phyloP scores from a whole-genome alignment of 2,113 vertebrate species.

The Xenopus borealis region DNA sequence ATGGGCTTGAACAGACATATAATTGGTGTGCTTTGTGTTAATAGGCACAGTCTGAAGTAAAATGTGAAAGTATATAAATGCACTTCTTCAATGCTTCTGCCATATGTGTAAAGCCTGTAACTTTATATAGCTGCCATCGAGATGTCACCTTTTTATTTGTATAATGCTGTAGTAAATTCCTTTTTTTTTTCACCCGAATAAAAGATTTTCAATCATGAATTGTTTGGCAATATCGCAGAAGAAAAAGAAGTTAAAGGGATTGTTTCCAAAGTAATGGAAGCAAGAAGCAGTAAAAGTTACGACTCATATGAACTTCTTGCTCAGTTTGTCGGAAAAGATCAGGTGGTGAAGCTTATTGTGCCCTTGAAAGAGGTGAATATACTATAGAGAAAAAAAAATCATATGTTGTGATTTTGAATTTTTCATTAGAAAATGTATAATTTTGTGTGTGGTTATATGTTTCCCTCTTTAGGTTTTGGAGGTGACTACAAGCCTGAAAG shows the following conservation, averaged over 20 bases:
- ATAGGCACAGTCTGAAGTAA: neutral
- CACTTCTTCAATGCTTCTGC: neutral
- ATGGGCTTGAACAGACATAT: too few relatives aligned
- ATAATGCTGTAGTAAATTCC: too few relatives aligned
- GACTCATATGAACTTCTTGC: conserved; percentile 92
- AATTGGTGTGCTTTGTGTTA: too few relatives aligned
- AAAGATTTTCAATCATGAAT: conserved; percentile 91
- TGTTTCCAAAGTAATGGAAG: conserved; percentile 94
- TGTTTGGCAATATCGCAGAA: conserved; percentile 87
- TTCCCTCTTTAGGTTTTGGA: conserved; percentile 76
- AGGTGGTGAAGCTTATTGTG: conserved; percentile 81
- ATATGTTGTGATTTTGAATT: neutral
- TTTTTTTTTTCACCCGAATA: conserved; percentile 23
- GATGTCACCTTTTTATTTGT: too few relatives aligned
- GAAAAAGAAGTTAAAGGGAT: conserved; percentile 95
- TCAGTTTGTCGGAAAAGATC: conserved; percentile 80
- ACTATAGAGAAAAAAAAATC: neutral
- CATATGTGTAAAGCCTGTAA: too few relatives aligned
- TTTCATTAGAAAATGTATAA: too few relatives aligned
- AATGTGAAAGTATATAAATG: neutral
- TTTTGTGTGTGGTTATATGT: neutral
- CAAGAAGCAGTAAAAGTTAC: conserved; percentile 89
- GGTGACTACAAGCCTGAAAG: conserved; percentile 79
- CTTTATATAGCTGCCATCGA: too few relatives aligned
- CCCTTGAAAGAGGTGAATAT: conserved; percentile 90